Base-by-base conservation (phyloP, 2,113 vertebrate genomes). In the Panthera leo region DNA sequence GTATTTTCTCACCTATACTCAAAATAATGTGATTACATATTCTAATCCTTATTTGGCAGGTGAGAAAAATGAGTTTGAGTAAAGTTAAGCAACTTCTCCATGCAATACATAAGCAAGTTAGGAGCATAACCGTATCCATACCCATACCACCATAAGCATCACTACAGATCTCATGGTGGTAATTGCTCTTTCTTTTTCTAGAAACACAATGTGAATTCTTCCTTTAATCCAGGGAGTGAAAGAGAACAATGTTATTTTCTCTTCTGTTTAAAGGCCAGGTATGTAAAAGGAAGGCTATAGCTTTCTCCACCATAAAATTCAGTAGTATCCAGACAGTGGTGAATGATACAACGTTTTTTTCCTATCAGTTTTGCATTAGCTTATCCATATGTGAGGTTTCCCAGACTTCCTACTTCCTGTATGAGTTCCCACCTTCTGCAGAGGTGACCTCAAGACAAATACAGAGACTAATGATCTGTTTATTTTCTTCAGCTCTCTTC, bases 381-480 rank as follows among this genome's bases (percentile, higher is more conserved):
- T 85, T 65, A 73, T n/a, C 61, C 85, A 15, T 58, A n/a, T 68
- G 58, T 89, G 51, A 87, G 11, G 3, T 58, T 94, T 84, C 65
- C 67, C 19, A 48, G 31, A 88, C 76, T 79, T 76, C 58, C 23
- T 3, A 75, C 78, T 91, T 94, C 73, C 76, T 93, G 1, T 67
- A 63, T 67, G 42, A 45, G 34, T 63, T 88, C 42, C 29, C 15
- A 76, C 4, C 29, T 96, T 58, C 65, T 83, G 18, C 34, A 93
- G 39, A 93, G 12, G 45, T 96, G 48, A 96, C 61, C 45, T 87
- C 2, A 0, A 83, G 51, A 48, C 1, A 73, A 63, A 51, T 31
- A 88, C 31, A 80, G 78, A 83, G 58, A 93, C 78, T 93, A 93
- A 93, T 68, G 31, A 86, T 83, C 51, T 90, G 23, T 39, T 16